Evolutionary conservation across 2,797 vertebrate genomes (phyloP), one percentile per base, ranked within the genome.

Genomic region (Ctenopoma multispine): DNA sequence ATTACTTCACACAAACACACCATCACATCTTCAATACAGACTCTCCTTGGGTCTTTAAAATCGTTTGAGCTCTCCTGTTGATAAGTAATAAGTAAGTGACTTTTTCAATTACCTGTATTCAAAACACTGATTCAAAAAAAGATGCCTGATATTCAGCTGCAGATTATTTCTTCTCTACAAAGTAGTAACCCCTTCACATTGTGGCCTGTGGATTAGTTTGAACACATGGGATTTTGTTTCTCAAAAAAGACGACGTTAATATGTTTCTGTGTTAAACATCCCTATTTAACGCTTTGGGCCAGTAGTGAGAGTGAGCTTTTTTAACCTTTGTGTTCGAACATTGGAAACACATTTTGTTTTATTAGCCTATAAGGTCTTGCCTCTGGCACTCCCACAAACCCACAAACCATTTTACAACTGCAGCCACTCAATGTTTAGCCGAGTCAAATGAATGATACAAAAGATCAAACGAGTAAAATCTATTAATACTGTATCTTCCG

Each of bases 1-100:
- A 65, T 76, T 55, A 72, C 69, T 77, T 61, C 74, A 65, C 61
- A 1, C 4, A 78, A 72, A 73, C 67, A 79, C 72, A 58, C 51
- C 27, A 69, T 77, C 72, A 79, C 36, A 61, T 40, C 50, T 27
- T 21, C 47, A 66, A 51, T 34, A 27, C 15, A 48, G 43, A 34
- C 60, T 18, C 69, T 68, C n/a, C 46, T 58, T n/a, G 18, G 65
- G 61, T 44, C 51, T 53, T 59, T 44, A 14, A 29, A 71, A 76
- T 71, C 27, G 63, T 55, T 48, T 58, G 50, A 67, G 34, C 70
- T 63, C 61, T 50, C 40, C 65, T 55, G 62, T 60, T 59, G 67
- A 72, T 24, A 24, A 24, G 24, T 24, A 24, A 24, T 24, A 24
- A 24, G 24, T 24, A 81, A 80, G 75, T 78, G 1, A 81, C 73